These are phyloP conservation scores for Ophion ellenae DNA, from an alignment of 2,888 invertebrate genomes.

Conservation along the genomic window DNA sequence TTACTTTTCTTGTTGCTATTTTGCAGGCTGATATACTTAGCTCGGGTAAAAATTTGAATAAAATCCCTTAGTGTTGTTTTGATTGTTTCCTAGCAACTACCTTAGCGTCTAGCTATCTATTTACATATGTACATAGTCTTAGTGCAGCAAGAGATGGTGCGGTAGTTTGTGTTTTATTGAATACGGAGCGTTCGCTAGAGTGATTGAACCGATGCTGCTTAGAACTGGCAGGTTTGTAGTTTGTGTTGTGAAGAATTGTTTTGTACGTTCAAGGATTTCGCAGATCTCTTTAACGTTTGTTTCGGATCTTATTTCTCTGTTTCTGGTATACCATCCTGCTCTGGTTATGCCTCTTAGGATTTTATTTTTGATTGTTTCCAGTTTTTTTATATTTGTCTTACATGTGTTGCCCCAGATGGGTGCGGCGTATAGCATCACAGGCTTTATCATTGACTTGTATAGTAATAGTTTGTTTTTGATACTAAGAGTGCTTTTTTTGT, in stretches of 20 bases:
- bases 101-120: too few relatives aligned
- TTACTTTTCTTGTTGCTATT: too few relatives aligned
- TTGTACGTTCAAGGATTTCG: background rate
- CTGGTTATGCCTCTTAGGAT: background rate
- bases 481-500: conserved; percentile 26
- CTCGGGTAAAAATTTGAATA: too few relatives aligned
- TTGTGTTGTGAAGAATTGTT: background rate
- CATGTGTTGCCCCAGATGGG: conserved; percentile 25
- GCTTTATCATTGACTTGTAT: conserved; percentile 44
- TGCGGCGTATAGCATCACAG: conserved; percentile 41
- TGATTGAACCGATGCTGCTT: background rate
- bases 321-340: background rate
- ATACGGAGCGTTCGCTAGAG: background rate
- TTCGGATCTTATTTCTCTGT: background rate
- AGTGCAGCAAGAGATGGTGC: background rate
- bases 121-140: background rate
- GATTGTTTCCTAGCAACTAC: too few relatives aligned
- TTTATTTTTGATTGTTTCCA: conserved; percentile 39
- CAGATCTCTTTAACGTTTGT: background rate
- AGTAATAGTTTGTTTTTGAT: conserved; percentile 42
- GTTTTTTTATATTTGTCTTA: conserved; percentile 22
- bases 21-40: too few relatives aligned
- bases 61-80: too few relatives aligned
- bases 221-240: background rate
- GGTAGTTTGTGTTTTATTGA: background rate